Evolutionary conservation across 2,888 invertebrate species (phyloP), one percentile per base, ranked within the genome.

Genomic region (Sphaerophoria rueppellii): DNA sequence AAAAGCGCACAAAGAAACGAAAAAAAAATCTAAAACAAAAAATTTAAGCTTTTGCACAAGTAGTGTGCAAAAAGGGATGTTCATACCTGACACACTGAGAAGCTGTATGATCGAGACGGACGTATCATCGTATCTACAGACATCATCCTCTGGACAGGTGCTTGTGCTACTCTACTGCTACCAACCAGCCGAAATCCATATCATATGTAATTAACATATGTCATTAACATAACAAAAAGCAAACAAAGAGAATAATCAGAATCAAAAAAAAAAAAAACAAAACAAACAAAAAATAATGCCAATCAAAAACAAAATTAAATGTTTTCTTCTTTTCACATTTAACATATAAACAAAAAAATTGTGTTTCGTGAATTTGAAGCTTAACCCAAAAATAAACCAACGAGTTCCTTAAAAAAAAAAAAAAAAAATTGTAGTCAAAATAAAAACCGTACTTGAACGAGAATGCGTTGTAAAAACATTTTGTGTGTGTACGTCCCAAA

Each of bases 41-140:
- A 7, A 73, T 35, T 7, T 4, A 52, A 37, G 65, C 16, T 46
- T 79, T 71, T 78, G 86, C 82, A 80, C 80, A 76, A 61, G 65
- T 63, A 58, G 72, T 79, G 87, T 80, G 86, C 79, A 67, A 50
- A 63, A 89, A 89, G 92, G 91, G 89, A 97, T 97, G 97, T 97
- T 97, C 94, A 96, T 97, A 95, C 97, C 97, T 93, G 97, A 97
- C 93, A 95, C 96, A 91, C 94, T 96, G 94, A 95, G 96, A 94
- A 96, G 96, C 96, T 97, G 96, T 95, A 97, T 97, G 97, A 96
- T 97, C 95, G 97, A 97, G 95, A 95, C 95, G 93, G 97, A 97
- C 96, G 97, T 97, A 93, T 96, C 97, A 93, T 96, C 96, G 93
- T 97, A 97, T 94, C 95, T 97, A 92, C 97, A 97, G 95, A 96